Base-by-base conservation (phyloP, 2,113 vertebrate genomes). In the Empidonax traillii region DNA sequence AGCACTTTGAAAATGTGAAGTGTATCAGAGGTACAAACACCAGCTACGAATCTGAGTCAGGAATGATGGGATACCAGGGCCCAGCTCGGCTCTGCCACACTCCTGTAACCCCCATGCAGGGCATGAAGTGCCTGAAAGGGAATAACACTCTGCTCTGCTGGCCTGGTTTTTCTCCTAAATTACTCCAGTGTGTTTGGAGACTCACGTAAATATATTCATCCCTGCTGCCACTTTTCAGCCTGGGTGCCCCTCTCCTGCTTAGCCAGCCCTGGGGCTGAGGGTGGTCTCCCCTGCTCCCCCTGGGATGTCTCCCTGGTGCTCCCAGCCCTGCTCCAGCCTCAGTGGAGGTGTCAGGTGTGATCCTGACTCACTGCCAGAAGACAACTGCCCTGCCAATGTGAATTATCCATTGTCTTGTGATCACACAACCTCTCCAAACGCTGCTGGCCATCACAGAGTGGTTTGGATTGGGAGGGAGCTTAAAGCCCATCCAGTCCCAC, bases 11-110 rank as follows among this genome's bases (percentile, higher is more conserved):
- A 87, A 47, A 95, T 1, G 8, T 30, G 1, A 75, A 87, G 85
- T 16, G 63, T 85, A 89, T 89, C 94, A 51, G 31, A 87, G 87
- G 69, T 22, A 6, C 85, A 75, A 85, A 89, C 46, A 71, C n/a
- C 14, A 2, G 56, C 84, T 92, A 13, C 9, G 9, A 87, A 53
- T 89, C 71, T 89, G 86, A 94, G 61, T 95, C 83, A 67, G 85
- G 88, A 41, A 33, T 80, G 73, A 43, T 30, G 61, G 93, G 67
- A 88, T 25, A 81, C 22, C 12, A 56, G 79, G 39, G 78, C 53
- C 69, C 82, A 69, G 8, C 61, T 61, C 25, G 28, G 37, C 62
- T 63, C 7, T 7, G 59, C 35, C 37, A 66, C 84, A 59, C 52
- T 5, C 77, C 65, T 59, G 65, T 12, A 47, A 23, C 19, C 39